These are phyloP conservation scores for Emydoidea blandingii DNA, from an alignment of 2,797 vertebrate genomes.

Conservation along the genomic window DNA sequence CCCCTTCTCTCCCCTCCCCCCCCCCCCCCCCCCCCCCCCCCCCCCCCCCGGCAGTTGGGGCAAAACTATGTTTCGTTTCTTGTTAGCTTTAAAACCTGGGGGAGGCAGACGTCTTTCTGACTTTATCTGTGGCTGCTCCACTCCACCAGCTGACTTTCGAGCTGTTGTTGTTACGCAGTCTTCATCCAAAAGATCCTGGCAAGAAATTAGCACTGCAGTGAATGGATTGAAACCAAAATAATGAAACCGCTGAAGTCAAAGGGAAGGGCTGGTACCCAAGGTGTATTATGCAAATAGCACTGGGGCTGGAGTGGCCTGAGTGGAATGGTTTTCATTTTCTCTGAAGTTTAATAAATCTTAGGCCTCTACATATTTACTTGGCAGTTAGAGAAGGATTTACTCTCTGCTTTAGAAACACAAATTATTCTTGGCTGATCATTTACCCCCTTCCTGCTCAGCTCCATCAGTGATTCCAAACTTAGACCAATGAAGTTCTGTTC, in stretches of 20 bases:
- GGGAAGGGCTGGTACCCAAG: background rate
- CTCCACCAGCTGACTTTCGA: background rate
- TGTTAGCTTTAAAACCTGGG: background rate
- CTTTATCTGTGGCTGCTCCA: background rate
- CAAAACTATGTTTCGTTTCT: background rate
- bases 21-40: too few species aligned
- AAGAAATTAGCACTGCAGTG: background rate
- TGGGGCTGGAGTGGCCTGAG: background rate
- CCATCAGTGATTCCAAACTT: background rate
- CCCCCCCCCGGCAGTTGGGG: too few species aligned
- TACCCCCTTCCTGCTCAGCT: background rate
- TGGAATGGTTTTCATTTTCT: background rate
- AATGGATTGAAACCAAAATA: background rate
- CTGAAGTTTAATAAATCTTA: rapidly evolving
- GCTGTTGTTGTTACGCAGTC: background rate
- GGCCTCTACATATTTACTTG: background rate
- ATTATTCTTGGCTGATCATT: slow-evolving; percentile 2
- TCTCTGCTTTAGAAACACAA: background rate
- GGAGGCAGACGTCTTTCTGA: background rate
- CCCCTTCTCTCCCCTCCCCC: rapidly evolving
- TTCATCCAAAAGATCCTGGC: background rate
- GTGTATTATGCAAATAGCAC: background rate
- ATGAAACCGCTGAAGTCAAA: background rate
- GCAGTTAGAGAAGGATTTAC: background rate
- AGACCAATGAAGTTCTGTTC: background rate